Percentiles rank a stretch among this genome's conserved stretches.
phyloP scores from a whole-genome alignment of 37 sponge, comb jelly and placozoan species.

The Diacarnus erythraeanus region DNA sequence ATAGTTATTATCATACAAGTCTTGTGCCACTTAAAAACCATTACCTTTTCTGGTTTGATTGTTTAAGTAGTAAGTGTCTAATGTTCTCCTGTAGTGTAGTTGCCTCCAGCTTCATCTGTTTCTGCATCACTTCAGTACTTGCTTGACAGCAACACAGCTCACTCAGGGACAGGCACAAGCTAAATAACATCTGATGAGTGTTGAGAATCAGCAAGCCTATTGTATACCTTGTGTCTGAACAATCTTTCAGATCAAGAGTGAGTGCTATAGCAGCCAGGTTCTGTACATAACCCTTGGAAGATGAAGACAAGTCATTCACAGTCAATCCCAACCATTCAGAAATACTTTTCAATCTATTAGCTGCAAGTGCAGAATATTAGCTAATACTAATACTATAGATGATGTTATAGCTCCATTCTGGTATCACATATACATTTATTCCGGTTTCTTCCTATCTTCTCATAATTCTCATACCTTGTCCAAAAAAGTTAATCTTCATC shows the following conservation, averaged over 20 bases:
- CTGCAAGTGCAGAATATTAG: too few relatives aligned
- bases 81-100: conserved; percentile 12
- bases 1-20: background rate
- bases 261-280: conserved; percentile 29
- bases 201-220: background rate
- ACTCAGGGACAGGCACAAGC: conserved; percentile 48
- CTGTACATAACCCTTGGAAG: conserved; percentile 14
- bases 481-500: too few relatives aligned
- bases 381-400: too few relatives aligned
- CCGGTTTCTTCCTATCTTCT: too few relatives aligned
- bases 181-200: background rate
- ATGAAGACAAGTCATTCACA: conserved; percentile 15
- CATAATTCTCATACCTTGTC: too few relatives aligned
- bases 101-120: conserved; percentile 22
- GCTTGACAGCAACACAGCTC: conserved; percentile 15
- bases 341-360: conserved; percentile 24
- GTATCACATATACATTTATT: too few relatives aligned
- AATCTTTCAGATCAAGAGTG: conserved; percentile 44
- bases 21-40: background rate
- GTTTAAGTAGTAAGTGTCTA: conserved; percentile 9
- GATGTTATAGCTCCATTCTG: too few relatives aligned
- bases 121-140: background rate
- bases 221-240: conserved; percentile 57
- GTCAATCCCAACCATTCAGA: conserved; percentile 47
- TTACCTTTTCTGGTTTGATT: conserved; percentile 42